Conservation (phyloP, 2,888 invertebrate genomes). For the Crocallis elinguaria region DNA sequence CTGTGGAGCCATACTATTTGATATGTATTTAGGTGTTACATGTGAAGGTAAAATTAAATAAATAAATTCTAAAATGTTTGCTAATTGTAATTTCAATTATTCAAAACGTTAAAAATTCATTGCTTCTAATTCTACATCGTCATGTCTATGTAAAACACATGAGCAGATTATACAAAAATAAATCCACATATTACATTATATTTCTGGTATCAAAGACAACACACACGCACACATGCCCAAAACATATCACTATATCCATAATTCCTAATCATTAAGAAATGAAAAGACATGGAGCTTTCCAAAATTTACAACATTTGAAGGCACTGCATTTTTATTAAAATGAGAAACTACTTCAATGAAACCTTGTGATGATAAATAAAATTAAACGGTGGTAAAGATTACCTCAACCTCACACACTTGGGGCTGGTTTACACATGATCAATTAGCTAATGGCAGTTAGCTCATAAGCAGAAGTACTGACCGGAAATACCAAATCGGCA, state of each 20-base stretch:
- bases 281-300: slow-evolving; percentile 49
- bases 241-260: slow-evolving; percentile 41
- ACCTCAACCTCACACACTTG: slow-evolving; percentile 9
- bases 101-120: too few relatives aligned
- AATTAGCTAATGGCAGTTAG: too few relatives aligned
- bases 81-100: too few relatives aligned
- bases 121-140: slow-evolving; percentile 25
- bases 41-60: slow-evolving; percentile 8
- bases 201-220: slow-evolving; percentile 4
- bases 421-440: too few relatives aligned
- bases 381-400: slow-evolving; percentile 26
- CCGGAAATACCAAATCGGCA: too few relatives aligned
- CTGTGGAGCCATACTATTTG: slow-evolving; percentile 5
- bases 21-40: slow-evolving; percentile 24
- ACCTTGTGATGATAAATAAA: slow-evolving; percentile 50
- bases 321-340: slow-evolving; percentile 71
- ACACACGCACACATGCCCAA: neutral
- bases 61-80: neutral
- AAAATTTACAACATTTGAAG: slow-evolving; percentile 64
- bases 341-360: slow-evolving; percentile 37
- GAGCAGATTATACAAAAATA: slow-evolving; percentile 36
- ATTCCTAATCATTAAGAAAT: slow-evolving; percentile 44
- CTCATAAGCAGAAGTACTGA: too few relatives aligned
- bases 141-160: slow-evolving; percentile 27
- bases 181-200: slow-evolving; percentile 28